Percentiles rank a stretch among this genome's conserved stretches.
Evolutionary conservation across 2,888 invertebrate genomes (phyloP).

Genomic region (Caenorhabditis plicata): DNA sequence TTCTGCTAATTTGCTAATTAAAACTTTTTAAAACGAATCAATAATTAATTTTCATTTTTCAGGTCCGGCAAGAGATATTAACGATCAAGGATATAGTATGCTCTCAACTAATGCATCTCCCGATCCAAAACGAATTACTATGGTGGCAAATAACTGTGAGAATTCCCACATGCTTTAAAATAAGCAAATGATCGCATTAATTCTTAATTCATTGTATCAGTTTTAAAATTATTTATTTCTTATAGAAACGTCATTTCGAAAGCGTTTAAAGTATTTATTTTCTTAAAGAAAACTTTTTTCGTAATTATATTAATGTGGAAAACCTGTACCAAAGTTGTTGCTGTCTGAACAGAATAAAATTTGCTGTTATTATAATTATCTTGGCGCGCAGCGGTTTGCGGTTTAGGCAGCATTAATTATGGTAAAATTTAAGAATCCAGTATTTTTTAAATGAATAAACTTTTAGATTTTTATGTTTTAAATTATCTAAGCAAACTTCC

Average conservation of each 20-base stretch:
- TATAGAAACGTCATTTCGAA: too few relatives aligned
- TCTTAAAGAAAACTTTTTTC: slow-evolving; percentile 1
- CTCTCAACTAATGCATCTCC: slow-evolving; percentile 47
- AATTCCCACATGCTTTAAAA: slow-evolving; percentile 52
- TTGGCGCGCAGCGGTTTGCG: too few relatives aligned
- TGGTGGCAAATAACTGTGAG: slow-evolving; percentile 51
- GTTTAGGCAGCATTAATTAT: too few relatives aligned
- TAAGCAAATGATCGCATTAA: background rate
- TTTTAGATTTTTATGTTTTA: too few relatives aligned
- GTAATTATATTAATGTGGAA: background rate
- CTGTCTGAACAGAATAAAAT: too few relatives aligned
- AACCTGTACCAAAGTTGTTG: too few relatives aligned
- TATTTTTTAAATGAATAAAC: too few relatives aligned
- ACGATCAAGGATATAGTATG: slow-evolving; percentile 51
- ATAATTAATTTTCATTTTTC: background rate
- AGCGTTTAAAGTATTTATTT: background rate
- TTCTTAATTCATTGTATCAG: background rate
- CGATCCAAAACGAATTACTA: slow-evolving; percentile 44
- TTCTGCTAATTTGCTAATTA: too few relatives aligned
- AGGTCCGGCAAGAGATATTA: slow-evolving; percentile 30
- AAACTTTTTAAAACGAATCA: background rate
- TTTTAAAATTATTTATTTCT: too few relatives aligned
- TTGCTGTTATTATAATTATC: too few relatives aligned
- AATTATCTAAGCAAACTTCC: too few relatives aligned
- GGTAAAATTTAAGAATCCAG: too few relatives aligned